These are phyloP conservation scores for Gnathonemus echidnorhynchus DNA, from an alignment of 2,113 vertebrate genomes.

Conservation along the genomic window DNA sequence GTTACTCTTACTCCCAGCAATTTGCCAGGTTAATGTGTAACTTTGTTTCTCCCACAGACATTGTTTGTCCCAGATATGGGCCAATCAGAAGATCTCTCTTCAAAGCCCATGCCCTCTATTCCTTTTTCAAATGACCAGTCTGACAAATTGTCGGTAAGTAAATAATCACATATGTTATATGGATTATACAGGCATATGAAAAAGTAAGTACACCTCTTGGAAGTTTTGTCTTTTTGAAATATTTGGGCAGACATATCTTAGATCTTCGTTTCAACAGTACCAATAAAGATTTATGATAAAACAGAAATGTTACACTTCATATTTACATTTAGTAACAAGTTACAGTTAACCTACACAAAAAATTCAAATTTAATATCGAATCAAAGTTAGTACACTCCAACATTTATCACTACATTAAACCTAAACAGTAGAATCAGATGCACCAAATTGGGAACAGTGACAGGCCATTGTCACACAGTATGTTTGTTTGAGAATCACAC, in stretches of 20 bases:
- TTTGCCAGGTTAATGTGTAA: background rate
- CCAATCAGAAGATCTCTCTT: conserved; percentile 47
- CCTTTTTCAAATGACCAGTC: conserved; percentile 68
- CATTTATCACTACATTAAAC: background rate
- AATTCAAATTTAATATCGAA: background rate
- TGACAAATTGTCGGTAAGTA: conserved; percentile 71
- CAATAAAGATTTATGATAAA: background rate
- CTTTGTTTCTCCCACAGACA: conserved; percentile 55
- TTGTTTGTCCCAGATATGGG: conserved; percentile 82
- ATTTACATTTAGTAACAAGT: background rate
- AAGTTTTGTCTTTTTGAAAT: background rate
- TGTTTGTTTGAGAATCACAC: background rate
- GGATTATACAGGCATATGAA: background rate
- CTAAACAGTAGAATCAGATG: background rate
- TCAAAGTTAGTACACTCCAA: background rate
- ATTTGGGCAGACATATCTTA: background rate
- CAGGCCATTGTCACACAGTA: background rate
- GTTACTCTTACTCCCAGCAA: background rate
- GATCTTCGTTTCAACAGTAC: background rate
- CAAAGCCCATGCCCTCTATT: conserved; percentile 53
- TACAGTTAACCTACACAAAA: background rate
- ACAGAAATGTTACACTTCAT: background rate
- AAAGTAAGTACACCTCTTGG: background rate
- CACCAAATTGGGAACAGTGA: background rate
- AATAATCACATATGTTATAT: background rate